Evolutionary conservation across 2,797 vertebrate species (phyloP).

Genomic region (Gephyroberyx darwinii): DNA sequence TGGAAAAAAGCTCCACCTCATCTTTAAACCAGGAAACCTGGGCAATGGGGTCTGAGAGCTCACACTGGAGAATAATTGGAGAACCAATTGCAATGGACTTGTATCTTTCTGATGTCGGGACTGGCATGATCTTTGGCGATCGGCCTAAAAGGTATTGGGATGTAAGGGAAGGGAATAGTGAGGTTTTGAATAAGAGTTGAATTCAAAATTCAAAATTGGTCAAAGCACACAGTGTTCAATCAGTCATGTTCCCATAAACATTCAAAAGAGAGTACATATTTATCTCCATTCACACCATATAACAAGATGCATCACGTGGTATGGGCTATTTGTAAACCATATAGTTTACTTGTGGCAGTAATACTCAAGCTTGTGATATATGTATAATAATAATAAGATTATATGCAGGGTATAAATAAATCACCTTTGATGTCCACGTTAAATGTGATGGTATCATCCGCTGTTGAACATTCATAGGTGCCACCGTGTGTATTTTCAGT

Average conservation of each 20-base stretch:
- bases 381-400: slow-evolving; percentile 25
- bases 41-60: slow-evolving; percentile 75
- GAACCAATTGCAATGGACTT: slow-evolving; percentile 72
- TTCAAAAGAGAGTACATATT: slow-evolving; percentile 15
- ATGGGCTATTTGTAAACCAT: neutral
- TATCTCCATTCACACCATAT: slow-evolving; percentile 23
- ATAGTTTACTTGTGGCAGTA: neutral
- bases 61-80: slow-evolving; percentile 80
- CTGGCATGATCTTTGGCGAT: slow-evolving; percentile 75
- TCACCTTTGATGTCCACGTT: slow-evolving; percentile 90
- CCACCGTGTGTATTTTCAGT: slow-evolving; percentile 82
- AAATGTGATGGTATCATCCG: slow-evolving; percentile 83
- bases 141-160: slow-evolving; percentile 71
- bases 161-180: slow-evolving; percentile 49
- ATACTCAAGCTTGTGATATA: slow-evolving; percentile 22
- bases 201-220: slow-evolving; percentile 19
- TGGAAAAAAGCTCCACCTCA: slow-evolving; percentile 74
- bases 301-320: slow-evolving; percentile 21
- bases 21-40: slow-evolving; percentile 83
- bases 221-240: slow-evolving; percentile 34
- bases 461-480: slow-evolving; percentile 84
- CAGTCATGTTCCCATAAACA: slow-evolving; percentile 32
- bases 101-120: slow-evolving; percentile 75
- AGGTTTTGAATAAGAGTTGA: slow-evolving; percentile 51
- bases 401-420: slow-evolving; percentile 52